These are phyloP conservation scores for Siniperca chuatsi DNA, from an alignment of 2,113 vertebrate genomes.

Conservation along the genomic window DNA sequence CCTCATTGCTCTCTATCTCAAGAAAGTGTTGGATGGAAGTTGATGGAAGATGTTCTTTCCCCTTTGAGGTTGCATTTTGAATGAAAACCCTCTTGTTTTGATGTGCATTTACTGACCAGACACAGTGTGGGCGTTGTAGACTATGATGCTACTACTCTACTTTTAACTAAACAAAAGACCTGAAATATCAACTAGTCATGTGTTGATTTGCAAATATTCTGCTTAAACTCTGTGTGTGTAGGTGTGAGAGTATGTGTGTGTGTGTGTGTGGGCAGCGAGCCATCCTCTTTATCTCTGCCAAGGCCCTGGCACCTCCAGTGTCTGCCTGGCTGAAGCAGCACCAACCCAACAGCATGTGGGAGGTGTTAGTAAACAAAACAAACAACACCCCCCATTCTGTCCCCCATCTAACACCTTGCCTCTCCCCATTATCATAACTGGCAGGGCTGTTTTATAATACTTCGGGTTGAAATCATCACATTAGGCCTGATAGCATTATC, in stretches of 20 bases:
- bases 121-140: not conserved
- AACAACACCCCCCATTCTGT: conserved; percentile 53
- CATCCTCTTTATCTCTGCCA: conserved; percentile 56
- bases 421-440: conserved; percentile 67
- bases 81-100: conserved; percentile 1
- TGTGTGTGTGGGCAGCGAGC: conserved; percentile 35
- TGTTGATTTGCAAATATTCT: conserved; percentile 32
- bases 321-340: conserved; percentile 59
- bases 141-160: conserved; percentile 1
- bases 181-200: conserved; percentile 16
- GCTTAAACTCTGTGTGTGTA: not conserved
- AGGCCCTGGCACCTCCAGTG: conserved; percentile 55
- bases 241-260: conserved; percentile 8
- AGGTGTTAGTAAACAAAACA: conserved; percentile 74
- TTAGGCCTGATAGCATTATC: conserved; percentile 61
- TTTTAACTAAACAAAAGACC: conserved; percentile 30
- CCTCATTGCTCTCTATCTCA: conserved; percentile 10
- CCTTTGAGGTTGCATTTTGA: conserved; percentile 27
- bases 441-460: conserved; percentile 58
- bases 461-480: conserved; percentile 70
- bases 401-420: conserved; percentile 61
- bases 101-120: not conserved
- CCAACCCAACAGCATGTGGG: conserved; percentile 63
- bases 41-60: conserved; percentile 13
- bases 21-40: conserved; percentile 4